phyloP scores from a whole-genome alignment of 2,113 vertebrate species.

The Chaenogobius annularis region DNA sequence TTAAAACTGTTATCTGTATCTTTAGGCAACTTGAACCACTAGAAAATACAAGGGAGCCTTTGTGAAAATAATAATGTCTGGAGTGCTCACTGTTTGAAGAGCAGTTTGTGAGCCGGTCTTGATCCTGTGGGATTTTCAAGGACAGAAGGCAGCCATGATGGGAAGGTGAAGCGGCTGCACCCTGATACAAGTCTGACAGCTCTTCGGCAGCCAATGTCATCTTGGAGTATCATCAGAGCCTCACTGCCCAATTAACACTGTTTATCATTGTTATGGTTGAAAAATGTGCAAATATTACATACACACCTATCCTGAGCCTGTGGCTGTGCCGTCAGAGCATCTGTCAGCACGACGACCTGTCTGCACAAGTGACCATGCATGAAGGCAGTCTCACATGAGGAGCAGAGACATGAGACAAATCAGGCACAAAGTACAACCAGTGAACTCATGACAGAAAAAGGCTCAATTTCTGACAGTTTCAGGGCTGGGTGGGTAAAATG shows the following conservation, averaged over 20 bases:
- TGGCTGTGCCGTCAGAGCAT: slow-evolving; percentile 43
- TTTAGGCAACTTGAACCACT: background rate
- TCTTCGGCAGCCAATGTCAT: slow-evolving; percentile 48
- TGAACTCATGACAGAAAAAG: slow-evolving; percentile 47
- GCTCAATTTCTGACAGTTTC: slow-evolving; percentile 25
- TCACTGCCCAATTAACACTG: slow-evolving; percentile 62
- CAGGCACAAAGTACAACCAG: slow-evolving; percentile 36
- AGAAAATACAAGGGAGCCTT: background rate
- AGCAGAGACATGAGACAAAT: slow-evolving; percentile 24
- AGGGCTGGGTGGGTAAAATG: slow-evolving; percentile 1
- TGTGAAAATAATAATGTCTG: background rate
- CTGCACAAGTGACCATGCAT: slow-evolving; percentile 33
- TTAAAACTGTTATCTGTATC: background rate
- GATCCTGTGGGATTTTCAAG: slow-evolving; percentile 41
- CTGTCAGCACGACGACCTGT: slow-evolving; percentile 32
- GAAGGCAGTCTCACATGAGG: slow-evolving; percentile 25
- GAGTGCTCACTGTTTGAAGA: slow-evolving; percentile 24
- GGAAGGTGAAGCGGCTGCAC: slow-evolving; percentile 14
- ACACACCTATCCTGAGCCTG: slow-evolving; percentile 37
- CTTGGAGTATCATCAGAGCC: slow-evolving; percentile 45
- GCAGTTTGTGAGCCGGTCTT: slow-evolving; percentile 15
- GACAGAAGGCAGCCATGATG: slow-evolving; percentile 35
- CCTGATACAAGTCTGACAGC: slow-evolving; percentile 46
- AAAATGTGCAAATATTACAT: slow-evolving; percentile 43
- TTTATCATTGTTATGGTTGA: slow-evolving; percentile 59